These are phyloP conservation scores for Limnephilus marmoratus DNA, from an alignment of 2,888 invertebrate genomes.

Conservation along the genomic window DNA sequence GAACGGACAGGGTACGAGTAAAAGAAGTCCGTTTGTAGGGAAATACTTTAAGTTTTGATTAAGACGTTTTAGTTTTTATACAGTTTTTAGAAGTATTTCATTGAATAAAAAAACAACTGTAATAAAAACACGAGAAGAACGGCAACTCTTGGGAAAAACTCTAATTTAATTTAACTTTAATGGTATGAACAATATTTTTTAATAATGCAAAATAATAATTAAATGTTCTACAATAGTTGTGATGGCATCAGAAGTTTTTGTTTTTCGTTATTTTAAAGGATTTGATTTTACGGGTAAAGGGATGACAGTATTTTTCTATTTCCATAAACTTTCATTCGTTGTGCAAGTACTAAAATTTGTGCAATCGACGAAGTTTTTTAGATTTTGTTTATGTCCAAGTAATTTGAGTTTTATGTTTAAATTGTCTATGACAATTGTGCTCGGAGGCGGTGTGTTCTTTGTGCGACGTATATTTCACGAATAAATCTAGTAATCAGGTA, in stretches of 20 bases:
- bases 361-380: not conserved
- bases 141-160: not conserved
- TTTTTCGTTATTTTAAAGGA: no score
- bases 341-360: not conserved
- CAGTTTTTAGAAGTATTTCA: no score
- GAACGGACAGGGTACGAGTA: no score
- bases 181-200: not conserved
- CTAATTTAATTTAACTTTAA: not conserved
- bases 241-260: no score
- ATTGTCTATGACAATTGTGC: constrained; percentile 56
- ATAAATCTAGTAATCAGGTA: constrained; percentile 28
- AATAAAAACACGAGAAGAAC: no score
- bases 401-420: constrained; percentile 21
- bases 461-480: constrained; percentile 56
- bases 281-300: not conserved
- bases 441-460: constrained; percentile 54
- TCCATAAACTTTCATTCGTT: not conserved
- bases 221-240: no score
- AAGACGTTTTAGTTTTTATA: no score
- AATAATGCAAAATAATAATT: no score
- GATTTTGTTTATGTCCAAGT: constrained; percentile 28
- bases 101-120: no score
- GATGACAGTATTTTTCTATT: not conserved
- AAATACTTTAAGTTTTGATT: no score
- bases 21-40: no score